Percentiles rank a stretch among this genome's conserved stretches.
These are phyloP conservation scores for Lota lota DNA, from an alignment of 2,113 vertebrate species.

Conservation along the genomic window DNA sequence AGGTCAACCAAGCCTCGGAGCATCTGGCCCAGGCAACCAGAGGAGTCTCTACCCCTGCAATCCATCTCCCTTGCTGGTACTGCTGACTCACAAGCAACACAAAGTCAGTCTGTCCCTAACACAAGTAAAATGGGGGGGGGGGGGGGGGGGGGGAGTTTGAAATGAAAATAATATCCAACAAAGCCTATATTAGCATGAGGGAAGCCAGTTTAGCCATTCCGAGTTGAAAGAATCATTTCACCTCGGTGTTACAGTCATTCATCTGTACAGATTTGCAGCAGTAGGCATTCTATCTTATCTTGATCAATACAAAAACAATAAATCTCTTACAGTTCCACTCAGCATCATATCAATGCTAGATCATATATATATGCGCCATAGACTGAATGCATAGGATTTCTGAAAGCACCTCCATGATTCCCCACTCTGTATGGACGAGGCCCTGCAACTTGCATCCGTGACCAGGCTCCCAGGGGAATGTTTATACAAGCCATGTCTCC, in stretches of 20 bases:
- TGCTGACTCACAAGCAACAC: too few species aligned
- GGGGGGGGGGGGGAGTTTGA: too few species aligned
- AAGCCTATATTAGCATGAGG: neutral
- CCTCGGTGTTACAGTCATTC: neutral
- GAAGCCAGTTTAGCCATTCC: neutral
- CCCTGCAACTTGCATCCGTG: neutral
- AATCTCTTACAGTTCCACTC: neutral
- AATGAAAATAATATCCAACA: neutral
- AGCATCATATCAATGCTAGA: neutral
- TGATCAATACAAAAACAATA: constrained; percentile 3
- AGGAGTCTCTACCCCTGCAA: constrained; percentile 9
- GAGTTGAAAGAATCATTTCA: neutral
- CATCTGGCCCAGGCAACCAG: constrained; percentile 35
- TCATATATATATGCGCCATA: constrained; percentile 22
- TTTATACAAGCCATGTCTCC: too few species aligned
- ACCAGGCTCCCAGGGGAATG: neutral
- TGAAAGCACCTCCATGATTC: constrained; percentile 45
- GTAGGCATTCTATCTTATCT: neutral
- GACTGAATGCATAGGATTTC: constrained; percentile 41
- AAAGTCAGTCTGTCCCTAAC: too few species aligned
- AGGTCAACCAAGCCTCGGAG: constrained; percentile 47
- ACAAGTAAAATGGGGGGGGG: too few species aligned
- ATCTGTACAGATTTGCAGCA: neutral
- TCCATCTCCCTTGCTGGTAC: too few species aligned
- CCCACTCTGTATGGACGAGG: constrained; percentile 15